Percentiles rank a stretch among this genome's conserved stretches.
Evolutionary conservation across 2,113 vertebrate genomes (phyloP).

Genomic region (Oenanthe oenanthe): DNA sequence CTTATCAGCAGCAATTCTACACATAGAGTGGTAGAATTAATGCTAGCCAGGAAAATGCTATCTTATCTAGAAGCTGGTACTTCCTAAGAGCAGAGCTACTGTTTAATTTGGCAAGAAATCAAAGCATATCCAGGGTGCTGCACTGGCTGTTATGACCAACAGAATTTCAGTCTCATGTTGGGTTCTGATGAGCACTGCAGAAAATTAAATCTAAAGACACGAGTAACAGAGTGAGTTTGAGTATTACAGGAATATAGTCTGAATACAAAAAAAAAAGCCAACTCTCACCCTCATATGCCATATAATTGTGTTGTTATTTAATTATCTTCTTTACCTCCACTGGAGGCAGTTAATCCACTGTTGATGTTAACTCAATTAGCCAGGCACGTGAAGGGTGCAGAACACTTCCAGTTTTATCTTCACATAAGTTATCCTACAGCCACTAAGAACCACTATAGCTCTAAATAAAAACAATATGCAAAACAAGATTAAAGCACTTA

Average conservation of each 20-base stretch:
- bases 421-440: background rate
- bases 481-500: background rate
- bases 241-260: background rate
- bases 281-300: background rate
- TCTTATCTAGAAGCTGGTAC: conserved; percentile 17
- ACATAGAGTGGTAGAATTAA: background rate
- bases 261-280: background rate
- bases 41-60: background rate
- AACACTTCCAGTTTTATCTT: background rate
- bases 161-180: background rate
- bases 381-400: background rate
- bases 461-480: background rate
- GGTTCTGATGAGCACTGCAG: background rate
- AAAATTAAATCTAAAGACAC: background rate
- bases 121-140: background rate
- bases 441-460: background rate
- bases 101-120: conserved; percentile 30
- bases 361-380: background rate
- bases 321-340: background rate
- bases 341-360: background rate
- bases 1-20: conserved; percentile 16
- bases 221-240: background rate
- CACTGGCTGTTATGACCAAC: background rate
- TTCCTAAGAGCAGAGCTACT: conserved; percentile 18
- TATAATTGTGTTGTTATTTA: background rate